Conservation (phyloP, 2,113 vertebrate genomes). For the Trichomycterus rosablanca region DNA sequence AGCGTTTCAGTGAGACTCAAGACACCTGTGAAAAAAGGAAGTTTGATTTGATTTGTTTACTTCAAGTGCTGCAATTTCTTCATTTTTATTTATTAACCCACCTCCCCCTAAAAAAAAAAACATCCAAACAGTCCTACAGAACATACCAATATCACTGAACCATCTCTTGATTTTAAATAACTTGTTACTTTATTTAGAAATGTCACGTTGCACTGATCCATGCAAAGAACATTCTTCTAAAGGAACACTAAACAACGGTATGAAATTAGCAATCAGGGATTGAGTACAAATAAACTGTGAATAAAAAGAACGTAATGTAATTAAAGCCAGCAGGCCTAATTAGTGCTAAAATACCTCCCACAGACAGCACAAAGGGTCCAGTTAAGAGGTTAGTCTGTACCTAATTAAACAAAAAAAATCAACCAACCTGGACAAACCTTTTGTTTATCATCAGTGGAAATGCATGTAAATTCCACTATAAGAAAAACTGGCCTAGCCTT, state of each 20-base stretch:
- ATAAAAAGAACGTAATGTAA: constrained; percentile 4
- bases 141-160: neutral
- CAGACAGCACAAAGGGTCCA: constrained; percentile 17
- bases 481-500: neutral
- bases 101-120: no score
- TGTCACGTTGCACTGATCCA: neutral
- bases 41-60: neutral
- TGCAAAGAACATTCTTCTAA: neutral
- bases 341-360: constrained; percentile 7
- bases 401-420: neutral
- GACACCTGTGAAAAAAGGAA: neutral
- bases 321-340: constrained; percentile 5
- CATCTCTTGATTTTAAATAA: neutral
- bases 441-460: neutral
- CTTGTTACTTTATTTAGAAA: neutral
- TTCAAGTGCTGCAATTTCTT: neutral
- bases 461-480: neutral
- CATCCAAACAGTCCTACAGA: neutral
- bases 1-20: neutral
- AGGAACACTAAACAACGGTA: no score
- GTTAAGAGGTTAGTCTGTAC: neutral
- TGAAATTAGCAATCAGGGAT: constrained; percentile 11
- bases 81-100: no score
- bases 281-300: neutral
- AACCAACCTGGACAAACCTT: neutral